Evolutionary conservation across 2,888 invertebrate species (phyloP), one percentile per base, ranked within the genome.

Genomic region (Cantharis flavilabris): DNA sequence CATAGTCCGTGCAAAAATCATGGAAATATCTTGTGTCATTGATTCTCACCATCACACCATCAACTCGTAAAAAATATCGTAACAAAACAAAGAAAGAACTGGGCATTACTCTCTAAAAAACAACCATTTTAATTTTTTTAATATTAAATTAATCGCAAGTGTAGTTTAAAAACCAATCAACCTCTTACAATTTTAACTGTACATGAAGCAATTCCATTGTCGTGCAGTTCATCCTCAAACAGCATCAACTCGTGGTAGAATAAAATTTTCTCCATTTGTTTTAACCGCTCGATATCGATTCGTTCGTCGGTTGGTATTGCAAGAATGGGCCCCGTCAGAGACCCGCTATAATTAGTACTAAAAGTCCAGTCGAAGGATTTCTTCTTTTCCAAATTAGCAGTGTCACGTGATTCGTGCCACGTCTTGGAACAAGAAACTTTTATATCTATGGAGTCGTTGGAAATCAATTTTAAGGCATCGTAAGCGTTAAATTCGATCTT

Each of bases 331-430:
- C 93, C 92, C 73, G 91, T 89, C 49, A 94, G 85, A 18, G 94
- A 94, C 62, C 99, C 99, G 86, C 93, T 93, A 88, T 99, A 99
- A 85, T 95, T 93, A 30, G 97, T 97, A 18, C 96, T 94, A 86
- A 96, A 99, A 1, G 99, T 99, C 99, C 99, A 99, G 89, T 99
- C 99, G 89, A 97, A 98, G 16, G 96, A 94, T 85, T 94, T 95
- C 85, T 96, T 94, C 85, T 95, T 94, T 82, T 92, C 92, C 82
- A 94, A 89, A 84, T 88, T 87, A 87, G 90, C 86, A 74, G 94
- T 93, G 81, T 87, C 96, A 96, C 97, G 93, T 20, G 97, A 93
- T 87, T 96, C 96, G 85, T 94, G 94, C 98, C 98, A 98, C 72
- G 94, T 95, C 83, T 96, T 94, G 1, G 98, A 94, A 87, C 95